Base-by-base conservation (phyloP, 1,140 invertebrate genomes). In the Araneus ventricosus region DNA sequence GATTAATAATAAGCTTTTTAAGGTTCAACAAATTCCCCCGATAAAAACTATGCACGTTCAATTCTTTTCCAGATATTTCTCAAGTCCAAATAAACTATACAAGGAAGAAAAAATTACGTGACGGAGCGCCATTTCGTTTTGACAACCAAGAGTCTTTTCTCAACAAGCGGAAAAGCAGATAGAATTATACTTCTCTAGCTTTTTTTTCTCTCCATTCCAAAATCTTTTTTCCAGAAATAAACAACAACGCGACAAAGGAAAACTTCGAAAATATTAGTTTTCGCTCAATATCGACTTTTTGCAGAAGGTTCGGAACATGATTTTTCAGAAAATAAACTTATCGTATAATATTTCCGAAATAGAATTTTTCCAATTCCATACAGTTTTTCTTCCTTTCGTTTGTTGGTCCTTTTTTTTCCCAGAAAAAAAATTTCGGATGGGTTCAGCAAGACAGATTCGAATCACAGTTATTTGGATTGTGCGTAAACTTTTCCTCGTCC, bases 251-350 rank as follows among this genome's bases (percentile, higher is more conserved):
- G 30, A 75, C 70, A 75, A 75, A 34, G 30, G 6, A 52, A 82
- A 82, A 82, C 80, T 82, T 52, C 39, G 80, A 39, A 82, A 82
- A 82, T 82, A 82, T 82, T 82, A 82, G 80, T 82, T 82, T 82
- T 82, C 39, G 37, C 24, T 82, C 80, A 82, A 82, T 82, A 82
- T 82, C 80, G 80, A 39, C 80, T 82, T 82, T 27, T 82, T 3
- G 39, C 37, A 24, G 39, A 39, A 52, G 41, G 37, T 45, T 52
- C 39, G 3, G 24, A 52, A 82, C 37, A 82, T 82, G 41, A 45
- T 82, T 45, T 82, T n/a, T 8, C 7, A 22, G 80, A 27, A 45
- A 82, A 82, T 82, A 82, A 82, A 52, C 41, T 82, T 82, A 82
- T 75, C 30, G 70, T 34, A 14, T 34, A 37, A 20, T 37, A 20